A percentile compares a stretch with the other conserved stretches of the same genome.
These are phyloP conservation scores for Ericerus pela DNA, from an alignment of 1,140 invertebrate species.

Conservation along the genomic window DNA sequence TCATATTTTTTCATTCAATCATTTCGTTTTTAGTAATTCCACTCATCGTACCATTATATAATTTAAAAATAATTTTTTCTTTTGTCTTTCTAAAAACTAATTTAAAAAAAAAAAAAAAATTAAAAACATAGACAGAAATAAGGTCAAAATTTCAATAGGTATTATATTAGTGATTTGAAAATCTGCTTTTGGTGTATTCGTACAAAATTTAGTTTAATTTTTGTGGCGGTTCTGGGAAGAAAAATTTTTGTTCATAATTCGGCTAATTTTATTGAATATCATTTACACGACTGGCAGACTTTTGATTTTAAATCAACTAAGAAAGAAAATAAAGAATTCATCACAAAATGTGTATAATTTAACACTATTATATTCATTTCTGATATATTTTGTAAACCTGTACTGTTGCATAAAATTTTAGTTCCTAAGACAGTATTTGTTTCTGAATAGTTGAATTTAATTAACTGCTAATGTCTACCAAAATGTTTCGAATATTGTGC, in stretches of 20 bases:
- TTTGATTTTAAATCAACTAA: too few relatives aligned
- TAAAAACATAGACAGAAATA: not conserved
- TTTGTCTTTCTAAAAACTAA: not conserved
- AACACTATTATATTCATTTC: not conserved
- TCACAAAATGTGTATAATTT: not conserved
- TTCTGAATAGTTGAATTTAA: too few relatives aligned
- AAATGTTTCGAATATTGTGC: too few relatives aligned
- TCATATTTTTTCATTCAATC: not conserved
- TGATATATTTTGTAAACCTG: not conserved
- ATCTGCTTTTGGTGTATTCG: not conserved
- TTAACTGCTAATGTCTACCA: too few relatives aligned
- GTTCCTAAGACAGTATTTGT: constrained; percentile 9
- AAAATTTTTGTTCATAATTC: not conserved
- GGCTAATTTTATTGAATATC: not conserved
- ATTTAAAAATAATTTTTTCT: not conserved
- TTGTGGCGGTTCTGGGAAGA: not conserved
- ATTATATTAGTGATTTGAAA: not conserved
- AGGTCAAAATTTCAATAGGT: not conserved
- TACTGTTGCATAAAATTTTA: constrained; percentile 1
- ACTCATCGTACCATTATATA: constrained; percentile 4
- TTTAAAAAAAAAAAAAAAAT: not conserved
- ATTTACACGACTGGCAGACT: not conserved
- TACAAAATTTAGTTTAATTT: not conserved
- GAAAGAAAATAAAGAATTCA: too few relatives aligned
- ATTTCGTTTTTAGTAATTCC: constrained; percentile 5